These are phyloP conservation scores for Hafferia zeledoni DNA, from an alignment of 2,797 vertebrate genomes.

Conservation along the genomic window DNA sequence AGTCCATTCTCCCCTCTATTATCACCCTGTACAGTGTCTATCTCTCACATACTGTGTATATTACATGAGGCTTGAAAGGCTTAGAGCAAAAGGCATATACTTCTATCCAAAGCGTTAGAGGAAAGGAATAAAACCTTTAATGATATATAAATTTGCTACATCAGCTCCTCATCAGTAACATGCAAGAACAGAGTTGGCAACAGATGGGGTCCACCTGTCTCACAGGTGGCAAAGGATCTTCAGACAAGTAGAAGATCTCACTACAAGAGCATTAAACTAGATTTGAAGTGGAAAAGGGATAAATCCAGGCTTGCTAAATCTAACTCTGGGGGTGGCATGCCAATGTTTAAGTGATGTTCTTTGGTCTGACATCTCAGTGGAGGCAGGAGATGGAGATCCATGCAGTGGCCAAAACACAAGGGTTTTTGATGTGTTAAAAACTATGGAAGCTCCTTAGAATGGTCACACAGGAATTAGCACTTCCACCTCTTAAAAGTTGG, in stretches of 20 bases:
- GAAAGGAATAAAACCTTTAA: not conserved
- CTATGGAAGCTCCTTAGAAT: not conserved
- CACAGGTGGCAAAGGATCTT: not conserved
- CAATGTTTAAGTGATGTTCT: not conserved
- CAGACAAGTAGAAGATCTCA: not conserved
- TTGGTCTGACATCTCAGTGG: not conserved
- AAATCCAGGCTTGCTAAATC: not conserved
- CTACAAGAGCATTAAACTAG: not conserved
- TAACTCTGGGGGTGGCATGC: not conserved
- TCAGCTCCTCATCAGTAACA: not conserved
- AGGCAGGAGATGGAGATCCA: not conserved
- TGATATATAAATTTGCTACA: not conserved
- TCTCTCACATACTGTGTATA: not conserved
- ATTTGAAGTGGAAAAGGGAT: not conserved
- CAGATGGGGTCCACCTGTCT: not conserved
- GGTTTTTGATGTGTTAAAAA: not conserved
- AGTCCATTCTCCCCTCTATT: not conserved
- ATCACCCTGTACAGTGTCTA: not conserved
- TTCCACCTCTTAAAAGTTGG: not conserved
- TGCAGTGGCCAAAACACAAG: not conserved
- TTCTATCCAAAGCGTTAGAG: not conserved
- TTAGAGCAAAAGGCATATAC: not conserved
- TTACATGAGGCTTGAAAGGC: not conserved
- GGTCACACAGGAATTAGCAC: fast-evolving
- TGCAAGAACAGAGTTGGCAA: not conserved